These are phyloP conservation scores for Pempheris klunzingeri DNA, from an alignment of 2,797 vertebrate genomes.

Conservation along the genomic window DNA sequence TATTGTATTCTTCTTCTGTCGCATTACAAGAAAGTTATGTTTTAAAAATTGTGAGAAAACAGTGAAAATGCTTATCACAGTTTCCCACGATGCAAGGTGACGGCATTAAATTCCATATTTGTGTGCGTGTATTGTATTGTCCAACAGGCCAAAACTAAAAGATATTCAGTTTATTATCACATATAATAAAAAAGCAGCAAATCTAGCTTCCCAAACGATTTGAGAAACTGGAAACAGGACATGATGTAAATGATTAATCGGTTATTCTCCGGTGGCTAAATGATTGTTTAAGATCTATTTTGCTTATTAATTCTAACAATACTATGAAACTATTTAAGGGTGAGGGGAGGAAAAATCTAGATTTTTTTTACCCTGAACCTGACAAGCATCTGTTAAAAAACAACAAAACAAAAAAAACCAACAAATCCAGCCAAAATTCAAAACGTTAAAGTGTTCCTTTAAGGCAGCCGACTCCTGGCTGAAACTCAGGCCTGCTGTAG, in stretches of 20 bases:
- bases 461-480: slow-evolving; percentile 80
- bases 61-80: neutral
- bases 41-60: neutral
- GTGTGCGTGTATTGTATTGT: neutral
- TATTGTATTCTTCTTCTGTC: slow-evolving; percentile 23
- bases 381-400: slow-evolving; percentile 18
- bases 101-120: neutral
- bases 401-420: neutral
- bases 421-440: slow-evolving; percentile 56
- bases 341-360: slow-evolving; percentile 22
- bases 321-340: slow-evolving; percentile 6
- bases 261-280: neutral
- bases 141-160: neutral
- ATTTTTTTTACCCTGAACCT: slow-evolving; percentile 32
- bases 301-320: slow-evolving; percentile 12
- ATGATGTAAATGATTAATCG: neutral
- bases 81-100: neutral
- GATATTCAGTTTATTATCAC: neutral
- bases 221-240: neutral
- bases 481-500: slow-evolving; percentile 78
- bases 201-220: neutral
- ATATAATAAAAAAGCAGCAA: slow-evolving; percentile 13
- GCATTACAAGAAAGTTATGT: slow-evolving; percentile 8
- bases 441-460: slow-evolving; percentile 76
- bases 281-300: neutral